Percentiles rank a stretch among this genome's conserved stretches.
Evolutionary conservation across 2,888 invertebrate genomes (phyloP).

Genomic region (Drosophila nr. perissopoda): DNA sequence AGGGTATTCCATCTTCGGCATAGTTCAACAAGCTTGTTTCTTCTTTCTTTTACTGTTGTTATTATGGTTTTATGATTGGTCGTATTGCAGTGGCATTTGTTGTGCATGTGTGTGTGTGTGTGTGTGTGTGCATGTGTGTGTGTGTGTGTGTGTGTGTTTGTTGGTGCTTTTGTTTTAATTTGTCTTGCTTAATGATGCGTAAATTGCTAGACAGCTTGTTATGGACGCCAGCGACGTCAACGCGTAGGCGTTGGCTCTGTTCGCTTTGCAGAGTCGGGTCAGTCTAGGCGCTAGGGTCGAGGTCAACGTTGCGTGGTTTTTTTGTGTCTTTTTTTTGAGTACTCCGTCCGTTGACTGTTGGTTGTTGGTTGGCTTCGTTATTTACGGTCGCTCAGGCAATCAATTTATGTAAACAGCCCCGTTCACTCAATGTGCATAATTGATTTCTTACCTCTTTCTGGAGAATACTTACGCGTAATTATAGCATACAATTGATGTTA

Average conservation of each 20-base stretch:
- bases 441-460: constrained; percentile 73
- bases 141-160: not conserved
- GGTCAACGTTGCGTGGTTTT: constrained; percentile 51
- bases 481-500: constrained; percentile 60
- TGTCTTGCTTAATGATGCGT: constrained; percentile 68
- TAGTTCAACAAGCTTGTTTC: not conserved
- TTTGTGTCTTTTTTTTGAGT: not conserved
- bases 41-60: constrained; percentile 31
- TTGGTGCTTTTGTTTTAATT: constrained; percentile 59
- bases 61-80: constrained; percentile 62
- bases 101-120: not conserved
- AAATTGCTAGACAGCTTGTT: constrained; percentile 63
- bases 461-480: constrained; percentile 61
- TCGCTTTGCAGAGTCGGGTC: constrained; percentile 20
- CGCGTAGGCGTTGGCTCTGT: constrained; percentile 39
- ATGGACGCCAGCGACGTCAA: constrained; percentile 31
- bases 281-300: constrained; percentile 58
- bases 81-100: constrained; percentile 33
- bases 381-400: constrained; percentile 17
- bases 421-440: constrained; percentile 59
- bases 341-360: constrained; percentile 4
- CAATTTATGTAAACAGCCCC: constrained; percentile 37
- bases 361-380: constrained; percentile 7
- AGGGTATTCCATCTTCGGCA: constrained; percentile 1
- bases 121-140: not conserved